phyloP scores from a whole-genome alignment of 2,888 invertebrate genomes.

The Glaucopsyche alexis region DNA sequence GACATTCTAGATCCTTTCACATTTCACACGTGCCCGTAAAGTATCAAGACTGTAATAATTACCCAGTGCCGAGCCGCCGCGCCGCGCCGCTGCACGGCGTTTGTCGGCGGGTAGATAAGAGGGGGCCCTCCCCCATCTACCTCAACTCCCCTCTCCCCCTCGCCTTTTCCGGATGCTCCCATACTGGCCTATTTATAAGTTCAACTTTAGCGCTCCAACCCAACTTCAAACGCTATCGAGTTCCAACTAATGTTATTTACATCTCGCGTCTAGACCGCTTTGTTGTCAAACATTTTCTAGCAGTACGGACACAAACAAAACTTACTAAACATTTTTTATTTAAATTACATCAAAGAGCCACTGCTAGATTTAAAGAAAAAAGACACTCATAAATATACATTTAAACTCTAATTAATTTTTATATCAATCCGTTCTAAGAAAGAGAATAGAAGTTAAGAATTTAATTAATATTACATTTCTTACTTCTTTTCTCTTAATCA shows the following conservation, averaged over 20 bases:
- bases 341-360: neutral
- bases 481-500: too few species aligned
- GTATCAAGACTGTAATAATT: conserved; percentile 37
- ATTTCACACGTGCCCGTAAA: conserved; percentile 29
- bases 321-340: neutral
- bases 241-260: conserved; percentile 30
- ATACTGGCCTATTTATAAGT: conserved; percentile 65
- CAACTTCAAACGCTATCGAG: neutral
- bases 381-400: too few species aligned
- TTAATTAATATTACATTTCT: too few species aligned
- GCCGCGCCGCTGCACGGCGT: conserved; percentile 24
- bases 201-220: too few species aligned
- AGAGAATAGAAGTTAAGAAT: too few species aligned
- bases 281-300: neutral
- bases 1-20: neutral
- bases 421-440: too few species aligned
- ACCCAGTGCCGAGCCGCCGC: conserved; percentile 16
- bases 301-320: neutral
- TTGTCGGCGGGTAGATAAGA: conserved; percentile 46
- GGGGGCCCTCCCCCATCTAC: conserved; percentile 33
- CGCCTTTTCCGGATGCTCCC: conserved; percentile 58
- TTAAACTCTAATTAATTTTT: too few species aligned
- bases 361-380: too few species aligned
- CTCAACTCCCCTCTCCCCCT: neutral
- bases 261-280: conserved; percentile 36